Evolutionary conservation across 2,797 vertebrate genomes (phyloP), one percentile per base, ranked within the genome.

Genomic region (Prunella strophiata): DNA sequence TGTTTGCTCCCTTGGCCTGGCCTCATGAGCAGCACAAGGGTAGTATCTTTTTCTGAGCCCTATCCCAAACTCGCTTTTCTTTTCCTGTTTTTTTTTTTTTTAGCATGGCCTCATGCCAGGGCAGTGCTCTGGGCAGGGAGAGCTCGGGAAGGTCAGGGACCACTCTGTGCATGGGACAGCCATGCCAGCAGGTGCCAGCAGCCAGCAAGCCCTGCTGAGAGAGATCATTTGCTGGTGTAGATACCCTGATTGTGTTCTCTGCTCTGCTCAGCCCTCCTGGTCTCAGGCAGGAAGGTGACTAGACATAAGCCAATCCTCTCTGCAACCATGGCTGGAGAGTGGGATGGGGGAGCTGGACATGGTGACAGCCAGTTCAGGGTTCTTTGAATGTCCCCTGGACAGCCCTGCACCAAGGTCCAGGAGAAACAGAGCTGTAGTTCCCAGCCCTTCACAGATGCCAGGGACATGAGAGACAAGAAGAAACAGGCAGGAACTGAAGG

Each of bases 311-410:
- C 0, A 22, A 20, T n/a, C 32, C n/a, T 43, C 79, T 70, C 48
- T 79, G n/a, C 61, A 75, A 81, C 9, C 9, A 1, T 2, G 21
- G 16, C 61, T 59, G 57, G 23, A 55, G 36, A 57, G n/a, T 0
- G 0, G n/a, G 40, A 48, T 21, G 30, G 30, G 11, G 20, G 17
- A 67, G 32, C 15, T 19, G 38, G 34, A 4, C 17, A 3, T 5
- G 21, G n/a, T 0, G 0, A 72, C 23, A 65, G 11, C 40, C 12
- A 1, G 8, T 20, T 67, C 26, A 13, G 42, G 42, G 4, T 2
- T 30, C 70, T 71, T 16, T 4, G 1, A 50, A 47, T 25, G 48
- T 16, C 4, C 11, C 10, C 29, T 29, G 50, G 26, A 10, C 21
- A 12, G 3, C 9, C 29, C 14, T 2, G 2, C 17, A 38, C 6